Conservation (phyloP, 2,797 vertebrate species). For the Melanotaenia trifasciata region DNA sequence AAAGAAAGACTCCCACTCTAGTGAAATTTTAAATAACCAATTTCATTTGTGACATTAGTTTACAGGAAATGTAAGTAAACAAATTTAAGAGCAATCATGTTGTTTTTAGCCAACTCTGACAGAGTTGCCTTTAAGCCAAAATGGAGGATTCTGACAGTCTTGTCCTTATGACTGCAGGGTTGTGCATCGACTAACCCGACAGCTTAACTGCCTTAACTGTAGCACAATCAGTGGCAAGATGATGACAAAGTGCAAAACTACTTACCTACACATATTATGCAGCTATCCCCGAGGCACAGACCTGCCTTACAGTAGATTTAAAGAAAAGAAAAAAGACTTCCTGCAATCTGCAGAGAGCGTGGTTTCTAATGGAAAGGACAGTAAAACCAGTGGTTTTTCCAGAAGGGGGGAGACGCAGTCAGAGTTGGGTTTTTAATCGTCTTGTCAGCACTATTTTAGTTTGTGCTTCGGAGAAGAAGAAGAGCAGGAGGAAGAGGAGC, state of each 20-base stretch:
- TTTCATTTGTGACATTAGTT: not conserved
- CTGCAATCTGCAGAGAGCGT: constrained; percentile 36
- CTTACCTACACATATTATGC: constrained; percentile 22
- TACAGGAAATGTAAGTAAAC: constrained; percentile 6
- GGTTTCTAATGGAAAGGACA: constrained; percentile 49
- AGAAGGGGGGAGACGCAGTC: constrained; percentile 31
- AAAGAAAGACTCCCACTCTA: constrained; percentile 26
- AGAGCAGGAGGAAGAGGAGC: constrained; percentile 8
- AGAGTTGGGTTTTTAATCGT: constrained; percentile 40
- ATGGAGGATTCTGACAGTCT: constrained; percentile 7
- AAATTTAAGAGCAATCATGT: not conserved
- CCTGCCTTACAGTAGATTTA: constrained; percentile 10
- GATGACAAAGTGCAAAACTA: constrained; percentile 21
- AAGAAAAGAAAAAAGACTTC: not conserved
- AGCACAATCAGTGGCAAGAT: constrained; percentile 29
- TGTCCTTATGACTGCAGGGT: not conserved
- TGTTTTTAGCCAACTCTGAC: constrained; percentile 5
- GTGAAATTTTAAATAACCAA: constrained; percentile 15
- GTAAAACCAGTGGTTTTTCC: constrained; percentile 38
- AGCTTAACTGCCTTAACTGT: constrained; percentile 37
- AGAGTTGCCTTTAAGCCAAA: constrained; percentile 6
- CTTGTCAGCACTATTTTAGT: constrained; percentile 49
- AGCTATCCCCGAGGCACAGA: constrained; percentile 10
- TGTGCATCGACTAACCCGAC: constrained; percentile 15
- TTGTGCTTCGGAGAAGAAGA: constrained; percentile 38